These are phyloP conservation scores for Drosophila kikkawai DNA, from an alignment of 1,140 invertebrate genomes.

Conservation along the genomic window DNA sequence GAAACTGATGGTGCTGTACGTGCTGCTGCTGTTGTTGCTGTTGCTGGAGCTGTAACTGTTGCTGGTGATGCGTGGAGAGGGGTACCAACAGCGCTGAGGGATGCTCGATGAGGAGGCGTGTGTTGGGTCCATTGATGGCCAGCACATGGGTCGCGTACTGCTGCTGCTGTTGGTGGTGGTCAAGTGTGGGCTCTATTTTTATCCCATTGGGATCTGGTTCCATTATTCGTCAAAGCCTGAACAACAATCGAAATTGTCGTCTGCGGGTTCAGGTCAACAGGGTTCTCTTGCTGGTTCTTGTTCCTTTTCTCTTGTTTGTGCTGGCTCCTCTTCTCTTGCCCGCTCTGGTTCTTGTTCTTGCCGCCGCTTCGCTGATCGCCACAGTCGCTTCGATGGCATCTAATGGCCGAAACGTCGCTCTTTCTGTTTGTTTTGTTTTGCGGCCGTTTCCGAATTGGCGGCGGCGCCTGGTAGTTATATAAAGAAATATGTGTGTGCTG, in stretches of 20 bases:
- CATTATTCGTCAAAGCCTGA: slow-evolving; percentile 80
- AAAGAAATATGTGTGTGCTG: slow-evolving; percentile 60
- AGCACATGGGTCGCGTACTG: slow-evolving; percentile 81
- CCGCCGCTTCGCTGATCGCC: slow-evolving; percentile 17
- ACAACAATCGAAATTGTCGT: slow-evolving; percentile 82
- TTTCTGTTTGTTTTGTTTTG: slow-evolving; percentile 37
- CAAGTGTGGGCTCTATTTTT: slow-evolving; percentile 84
- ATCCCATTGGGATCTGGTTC: slow-evolving; percentile 85
- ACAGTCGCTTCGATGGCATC: slow-evolving; percentile 35
- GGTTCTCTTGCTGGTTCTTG: slow-evolving; percentile 10
- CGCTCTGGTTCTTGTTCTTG: slow-evolving; percentile 15
- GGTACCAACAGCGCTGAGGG: slow-evolving; percentile 81
- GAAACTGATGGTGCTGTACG: slow-evolving; percentile 53
- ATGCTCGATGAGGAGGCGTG: slow-evolving; percentile 81
- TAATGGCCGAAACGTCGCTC: slow-evolving; percentile 43
- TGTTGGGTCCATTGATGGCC: slow-evolving; percentile 82
- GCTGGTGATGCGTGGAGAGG: slow-evolving; percentile 75
- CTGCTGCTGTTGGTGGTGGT: slow-evolving; percentile 77
- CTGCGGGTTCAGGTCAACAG: slow-evolving; percentile 35
- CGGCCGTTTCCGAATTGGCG: slow-evolving; percentile 34
- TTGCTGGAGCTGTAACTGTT: slow-evolving; percentile 69
- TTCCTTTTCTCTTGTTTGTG: not conserved
- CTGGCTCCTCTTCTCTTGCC: not conserved
- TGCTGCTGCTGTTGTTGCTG: slow-evolving; percentile 66
- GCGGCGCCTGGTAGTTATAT: slow-evolving; percentile 44